Evolutionary conservation across 2,888 invertebrate species (phyloP).

Genomic region (Xestia c-nigrum): DNA sequence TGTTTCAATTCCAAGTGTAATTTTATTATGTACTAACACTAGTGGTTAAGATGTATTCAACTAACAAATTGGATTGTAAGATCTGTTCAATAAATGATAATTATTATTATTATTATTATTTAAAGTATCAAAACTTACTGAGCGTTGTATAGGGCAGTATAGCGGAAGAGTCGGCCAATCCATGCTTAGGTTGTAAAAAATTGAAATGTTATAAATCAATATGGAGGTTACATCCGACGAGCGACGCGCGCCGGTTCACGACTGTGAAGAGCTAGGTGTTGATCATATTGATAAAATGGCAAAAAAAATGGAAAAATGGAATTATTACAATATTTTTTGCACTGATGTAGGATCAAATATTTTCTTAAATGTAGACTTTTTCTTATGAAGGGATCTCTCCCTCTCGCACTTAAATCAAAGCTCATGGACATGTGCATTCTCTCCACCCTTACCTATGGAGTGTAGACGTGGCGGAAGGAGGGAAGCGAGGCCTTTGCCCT

Average conservation of each 20-base stretch:
- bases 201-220: constrained; percentile 81
- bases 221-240: constrained; percentile 80
- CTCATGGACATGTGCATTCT: too few relatives aligned
- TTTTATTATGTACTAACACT: too few relatives aligned
- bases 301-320: background rate
- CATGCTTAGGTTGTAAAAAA: constrained; percentile 77
- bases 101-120: too few relatives aligned
- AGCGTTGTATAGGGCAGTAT: constrained; percentile 62
- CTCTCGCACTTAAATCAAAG: too few relatives aligned
- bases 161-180: constrained; percentile 73
- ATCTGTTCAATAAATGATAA: too few relatives aligned
- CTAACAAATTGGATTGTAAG: too few relatives aligned
- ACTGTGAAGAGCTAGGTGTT: constrained; percentile 71
- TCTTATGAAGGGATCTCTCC: too few relatives aligned
- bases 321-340: background rate
- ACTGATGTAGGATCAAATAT: background rate
- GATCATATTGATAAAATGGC: constrained; percentile 56
- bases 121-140: constrained; percentile 31
- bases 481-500: too few relatives aligned
- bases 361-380: background rate
- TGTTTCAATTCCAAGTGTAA: too few relatives aligned
- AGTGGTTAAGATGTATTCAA: too few relatives aligned
- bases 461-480: too few relatives aligned
- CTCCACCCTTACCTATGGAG: too few relatives aligned
- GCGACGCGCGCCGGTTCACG: constrained; percentile 74